A percentile compares a stretch with the other conserved stretches of the same genome.
phyloP scores from a whole-genome alignment of 2,113 vertebrate species.

The Gadus chalcogrammus region DNA sequence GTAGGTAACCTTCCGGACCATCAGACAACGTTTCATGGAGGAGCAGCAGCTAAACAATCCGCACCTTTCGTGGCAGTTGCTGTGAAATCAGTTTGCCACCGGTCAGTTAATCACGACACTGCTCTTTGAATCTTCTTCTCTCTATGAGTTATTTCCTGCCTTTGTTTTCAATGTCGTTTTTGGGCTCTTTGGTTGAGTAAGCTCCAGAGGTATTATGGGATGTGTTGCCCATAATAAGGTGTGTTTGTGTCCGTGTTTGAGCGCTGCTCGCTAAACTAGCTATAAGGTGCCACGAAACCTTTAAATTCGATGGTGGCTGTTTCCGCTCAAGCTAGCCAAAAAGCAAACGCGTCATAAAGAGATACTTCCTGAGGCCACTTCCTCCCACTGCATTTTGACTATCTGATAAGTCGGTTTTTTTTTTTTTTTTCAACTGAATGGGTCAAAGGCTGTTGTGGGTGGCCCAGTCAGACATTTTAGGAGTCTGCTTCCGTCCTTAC shows the following conservation, averaged over 20 bases:
- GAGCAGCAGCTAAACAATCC: conserved; percentile 60
- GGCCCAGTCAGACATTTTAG: conserved; percentile 59
- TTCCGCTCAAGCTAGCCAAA: too few relatives aligned
- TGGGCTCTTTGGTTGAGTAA: too few relatives aligned
- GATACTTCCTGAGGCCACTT: conserved; percentile 12
- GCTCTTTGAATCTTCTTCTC: conserved; percentile 39
- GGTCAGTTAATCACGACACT: conserved; percentile 50
- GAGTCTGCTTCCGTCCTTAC: conserved; percentile 40
- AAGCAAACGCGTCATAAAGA: too few relatives aligned
- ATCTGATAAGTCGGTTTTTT: conserved; percentile 53
- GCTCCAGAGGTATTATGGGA: too few relatives aligned
- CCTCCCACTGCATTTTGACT: conserved; percentile 29
- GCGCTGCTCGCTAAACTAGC: too few relatives aligned
- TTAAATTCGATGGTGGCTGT: too few relatives aligned
- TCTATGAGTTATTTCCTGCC: conserved; percentile 35
- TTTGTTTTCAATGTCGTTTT: conserved; percentile 2
- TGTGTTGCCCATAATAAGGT: not conserved
- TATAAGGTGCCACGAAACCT: too few relatives aligned
- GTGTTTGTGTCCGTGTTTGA: too few relatives aligned
- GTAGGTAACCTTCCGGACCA: conserved; percentile 48
- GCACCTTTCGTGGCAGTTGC: conserved; percentile 58
- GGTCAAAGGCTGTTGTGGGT: conserved; percentile 46
- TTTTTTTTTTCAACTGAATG: conserved; percentile 35
- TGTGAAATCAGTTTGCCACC: conserved; percentile 58
- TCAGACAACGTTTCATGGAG: conserved; percentile 56